Base-by-base conservation (phyloP, 92 coral and sea anemone genomes). In the Parazoanthus swiftii region DNA sequence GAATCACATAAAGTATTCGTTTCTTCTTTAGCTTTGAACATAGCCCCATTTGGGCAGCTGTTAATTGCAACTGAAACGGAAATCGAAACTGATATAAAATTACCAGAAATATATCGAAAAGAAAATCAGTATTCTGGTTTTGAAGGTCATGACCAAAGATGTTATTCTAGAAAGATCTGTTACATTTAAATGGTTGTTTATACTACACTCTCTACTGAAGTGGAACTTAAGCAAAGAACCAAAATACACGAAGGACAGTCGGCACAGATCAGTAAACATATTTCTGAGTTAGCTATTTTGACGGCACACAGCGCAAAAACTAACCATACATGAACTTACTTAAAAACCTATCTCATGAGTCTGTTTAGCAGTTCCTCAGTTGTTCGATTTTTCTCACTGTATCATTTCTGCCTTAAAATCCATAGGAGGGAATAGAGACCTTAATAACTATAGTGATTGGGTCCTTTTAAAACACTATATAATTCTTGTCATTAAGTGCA, bases 121-220 rank as follows among this genome's bases (percentile, higher is more conserved):
- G 63, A 66, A 42, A 84, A 71, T 68, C 65, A 25, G 23, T n/a
- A 7, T 71, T 46, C 42, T 70, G 16, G 46, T 54, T 70, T 48
- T 56, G 65, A 71, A 84, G 87, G 87, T 84, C 87, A 84, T 51
- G 77, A 70, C 77, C 87, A 84, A 84, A 71, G 59, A 44, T 84
- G 87, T 71, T 84, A 72, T 84, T 84, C 87, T 71, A 84, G 87
- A 72, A 71, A 84, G 78, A 71, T 84, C 87, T 84, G 87, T 84
- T 84, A 70, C 87, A 84, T 16, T 70, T 46, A 71, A 84, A 71
- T 51, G 67, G 46, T 29, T 84, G 87, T 84, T 84, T 84, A 84
- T 44, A 71, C 87, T 84, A 71, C 66, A 84, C 36, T 84, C 68
- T 73, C 16, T 36, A 48, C 46, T 74, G 87, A 44, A 66, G 54